Base-by-base conservation (phyloP, 2,888 invertebrate species). In the Rotaria magnacalcarata region DNA sequence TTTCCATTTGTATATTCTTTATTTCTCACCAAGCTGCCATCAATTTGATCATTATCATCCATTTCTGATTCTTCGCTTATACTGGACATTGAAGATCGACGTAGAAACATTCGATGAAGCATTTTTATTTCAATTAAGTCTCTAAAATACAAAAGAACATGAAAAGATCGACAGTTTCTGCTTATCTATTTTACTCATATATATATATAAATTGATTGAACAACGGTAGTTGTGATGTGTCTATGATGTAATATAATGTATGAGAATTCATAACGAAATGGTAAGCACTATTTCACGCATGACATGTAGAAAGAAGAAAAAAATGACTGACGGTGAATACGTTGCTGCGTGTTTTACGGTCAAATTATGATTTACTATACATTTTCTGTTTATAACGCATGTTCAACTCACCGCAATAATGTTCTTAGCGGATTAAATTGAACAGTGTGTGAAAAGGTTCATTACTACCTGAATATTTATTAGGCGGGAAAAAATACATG, bases 1-100 rank as follows among this genome's bases (percentile, higher is more conserved):
- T 27, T 34, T 67, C 24, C 5, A 67, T 67, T 27, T 19, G 6
- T 7, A 67, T 67, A 4, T 4, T 54, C 5, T 21, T 54, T 54
- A 54, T 54, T 54, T 54, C 4, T 6, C 5, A 54, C 21, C 19
- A 54, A 54, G 5, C 21, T 21, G 1, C 21, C 54, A 21, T 21
- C 7, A 21, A 21, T 19, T 54, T 67, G 67, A 67, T 67, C 34
- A 67, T 67, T 34, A 41, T 67, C 67, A 67, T 34, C 67, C 14
- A 14, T 67, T 67, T 67, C 67, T 1, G 67, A 67, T 67, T 67
- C 67, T 67, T 67, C 67, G 19, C 67, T 67, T 67, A 67, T 67
- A 67, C 67, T 67, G 14, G 67, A 67, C 67, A 67, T 67, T 34
- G 67, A 67, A 67, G 34, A 67, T 67, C 67, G 67, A 67, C 67